These are phyloP conservation scores for Thereva unica DNA, from an alignment of 2,888 invertebrate species.

Conservation along the genomic window DNA sequence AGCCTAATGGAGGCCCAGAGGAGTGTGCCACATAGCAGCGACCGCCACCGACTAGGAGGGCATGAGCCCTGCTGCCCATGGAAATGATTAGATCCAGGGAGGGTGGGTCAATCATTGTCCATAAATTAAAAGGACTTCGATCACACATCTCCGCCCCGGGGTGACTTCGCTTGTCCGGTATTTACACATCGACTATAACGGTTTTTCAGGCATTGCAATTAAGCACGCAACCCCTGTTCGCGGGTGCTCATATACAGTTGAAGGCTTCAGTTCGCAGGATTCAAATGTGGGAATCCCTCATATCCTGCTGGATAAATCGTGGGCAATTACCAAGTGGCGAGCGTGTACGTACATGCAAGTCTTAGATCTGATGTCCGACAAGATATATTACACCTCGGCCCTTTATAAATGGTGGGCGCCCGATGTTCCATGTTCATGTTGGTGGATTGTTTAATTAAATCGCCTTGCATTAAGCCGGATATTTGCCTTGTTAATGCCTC, in stretches of 20 bases:
- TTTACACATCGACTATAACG: background rate
- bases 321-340: too few species aligned
- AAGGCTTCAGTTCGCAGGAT: background rate
- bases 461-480: too few species aligned
- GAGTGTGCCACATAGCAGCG: background rate
- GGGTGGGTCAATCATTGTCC: conserved; percentile 9
- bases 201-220: conserved; percentile 12
- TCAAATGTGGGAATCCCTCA: background rate
- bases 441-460: too few species aligned
- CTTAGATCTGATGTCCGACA: too few species aligned
- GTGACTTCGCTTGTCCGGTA: conserved; percentile 5
- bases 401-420: too few species aligned
- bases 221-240: conserved; percentile 23
- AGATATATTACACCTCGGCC: too few species aligned
- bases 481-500: too few species aligned
- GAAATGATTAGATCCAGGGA: conserved; percentile 21
- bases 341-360: too few species aligned
- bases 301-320: too few species aligned
- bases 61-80: background rate
- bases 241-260: background rate
- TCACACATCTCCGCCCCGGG: background rate
- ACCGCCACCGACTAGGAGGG: background rate
- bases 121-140: conserved; percentile 11
- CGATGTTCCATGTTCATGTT: too few species aligned
- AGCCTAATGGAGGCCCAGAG: too few species aligned